Base-by-base conservation (phyloP, 1,140 invertebrate genomes). In the Drosophila lacertosa region DNA sequence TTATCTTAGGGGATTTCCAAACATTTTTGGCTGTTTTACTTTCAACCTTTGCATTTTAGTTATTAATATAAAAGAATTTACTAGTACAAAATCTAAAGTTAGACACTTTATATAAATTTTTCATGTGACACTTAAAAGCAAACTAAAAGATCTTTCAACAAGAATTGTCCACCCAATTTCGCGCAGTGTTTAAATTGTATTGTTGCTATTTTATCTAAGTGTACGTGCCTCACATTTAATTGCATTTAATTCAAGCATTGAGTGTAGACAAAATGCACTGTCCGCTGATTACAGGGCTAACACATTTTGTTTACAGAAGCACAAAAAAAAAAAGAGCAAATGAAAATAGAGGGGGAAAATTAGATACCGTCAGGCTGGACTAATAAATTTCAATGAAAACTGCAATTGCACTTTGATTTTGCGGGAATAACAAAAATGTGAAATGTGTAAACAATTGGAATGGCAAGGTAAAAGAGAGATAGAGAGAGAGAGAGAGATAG, bases 341-440 rank as follows among this genome's bases (percentile, higher is more conserved):
- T n/a, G 20, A 22, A 22, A 22, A 22, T 26, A 29, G 26, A 29
- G 26, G 26, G 6, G 9, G 6, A 32, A 51, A 51, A 15, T 18
- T n/a, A 37, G 33, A 53, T 53, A 53, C 11, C 11, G 44, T 22
- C 51, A 24, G 33, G 3, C 20, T 54, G 9, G 45, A 57, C 57
- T 58, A 86, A 86, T 86, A 60, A 86, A 81, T 77, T 88, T 88
- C 73, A 88, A 86, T 84, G 65, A 77, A 62, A 55, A 81, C n/a
- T n/a, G 42, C 33, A 59, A 77, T 80, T 84, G 80, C 76, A 86
- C 81, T 83, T 78, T 74, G 79, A 77, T 77, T 80, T 67, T 16
- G 7, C 7, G 20, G 32, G 7, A 29, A 51, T 26, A 47, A 51
- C 32, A 47, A 32, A 71, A 78, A 83, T 78, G 65, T 71, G 60